Percentiles rank a stretch among this genome's conserved stretches.
These are phyloP conservation scores for Daphoenositta chrysoptera DNA, from an alignment of 2,113 vertebrate species.

Conservation along the genomic window DNA sequence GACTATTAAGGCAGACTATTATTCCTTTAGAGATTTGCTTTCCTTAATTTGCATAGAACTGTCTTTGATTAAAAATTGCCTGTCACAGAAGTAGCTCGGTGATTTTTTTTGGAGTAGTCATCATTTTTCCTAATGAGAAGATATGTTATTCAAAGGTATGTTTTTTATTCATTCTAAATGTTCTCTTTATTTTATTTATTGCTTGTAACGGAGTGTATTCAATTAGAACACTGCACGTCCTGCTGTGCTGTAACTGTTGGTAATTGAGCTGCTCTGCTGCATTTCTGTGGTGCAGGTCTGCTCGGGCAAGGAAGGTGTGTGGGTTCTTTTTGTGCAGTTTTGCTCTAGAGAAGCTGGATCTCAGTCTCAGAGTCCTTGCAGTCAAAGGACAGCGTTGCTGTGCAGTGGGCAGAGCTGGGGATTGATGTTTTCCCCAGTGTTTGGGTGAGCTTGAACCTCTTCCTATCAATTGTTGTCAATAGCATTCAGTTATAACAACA, in stretches of 20 bases:
- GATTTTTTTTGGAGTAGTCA: not conserved
- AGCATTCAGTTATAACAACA: not conserved
- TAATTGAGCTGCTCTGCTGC: not conserved
- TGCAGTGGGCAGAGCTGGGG: not conserved
- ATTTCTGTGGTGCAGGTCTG: not conserved
- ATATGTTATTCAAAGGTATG: not conserved
- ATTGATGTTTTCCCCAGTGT: not conserved
- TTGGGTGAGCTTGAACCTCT: not conserved
- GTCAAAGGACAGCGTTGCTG: not conserved
- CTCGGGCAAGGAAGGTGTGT: not conserved
- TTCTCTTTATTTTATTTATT: constrained; percentile 2
- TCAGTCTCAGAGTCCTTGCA: not conserved
- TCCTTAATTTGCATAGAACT: not conserved
- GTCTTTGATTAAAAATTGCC: constrained; percentile 21
- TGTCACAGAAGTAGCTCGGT: not conserved
- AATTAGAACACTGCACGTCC: not conserved
- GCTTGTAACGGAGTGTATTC: not conserved
- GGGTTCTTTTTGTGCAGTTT: not conserved
- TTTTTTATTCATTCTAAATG: not conserved
- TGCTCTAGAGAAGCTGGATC: not conserved
- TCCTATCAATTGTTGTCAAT: not conserved
- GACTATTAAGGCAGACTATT: not conserved
- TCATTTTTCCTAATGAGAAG: not conserved
- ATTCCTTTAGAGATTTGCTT: not conserved
- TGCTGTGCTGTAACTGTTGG: not conserved